A percentile compares a stretch with the other conserved stretches of the same genome.
phyloP scores from a whole-genome alignment of 2,113 vertebrate genomes.

The Ornithorhynchus anatinus region DNA sequence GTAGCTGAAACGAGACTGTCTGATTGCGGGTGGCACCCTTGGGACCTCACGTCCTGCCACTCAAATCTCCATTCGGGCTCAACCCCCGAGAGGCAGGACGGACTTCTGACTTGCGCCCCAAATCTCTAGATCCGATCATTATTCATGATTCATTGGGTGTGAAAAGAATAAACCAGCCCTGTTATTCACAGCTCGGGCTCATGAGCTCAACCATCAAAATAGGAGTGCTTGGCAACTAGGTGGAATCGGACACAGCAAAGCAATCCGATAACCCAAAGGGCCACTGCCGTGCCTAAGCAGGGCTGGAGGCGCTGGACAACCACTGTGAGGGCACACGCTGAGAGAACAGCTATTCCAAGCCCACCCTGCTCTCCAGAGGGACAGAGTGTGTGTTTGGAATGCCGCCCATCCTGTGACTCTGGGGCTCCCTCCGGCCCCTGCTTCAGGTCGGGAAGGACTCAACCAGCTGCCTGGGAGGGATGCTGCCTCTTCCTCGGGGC shows the following conservation, averaged over 20 bases:
- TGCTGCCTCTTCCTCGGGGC: too few species aligned
- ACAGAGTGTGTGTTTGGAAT: too few species aligned
- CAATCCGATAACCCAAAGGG: not conserved
- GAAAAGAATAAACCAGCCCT: not conserved
- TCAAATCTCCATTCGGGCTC: not conserved
- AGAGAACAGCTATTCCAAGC: not conserved
- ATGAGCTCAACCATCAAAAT: not conserved
- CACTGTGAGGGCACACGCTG: fast-evolving
- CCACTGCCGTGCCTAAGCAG: not conserved
- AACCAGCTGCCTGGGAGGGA: too few species aligned
- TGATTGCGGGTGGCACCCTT: too few species aligned
- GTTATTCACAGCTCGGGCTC: not conserved
- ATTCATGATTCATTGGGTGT: not conserved
- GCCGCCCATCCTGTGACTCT: too few species aligned
- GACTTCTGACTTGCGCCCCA: slow-evolving; percentile 10
- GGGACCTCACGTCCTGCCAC: fast-evolving
- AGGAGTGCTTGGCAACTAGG: not conserved
- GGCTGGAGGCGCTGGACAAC: not conserved
- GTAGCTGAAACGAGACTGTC: too few species aligned
- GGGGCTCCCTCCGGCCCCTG: too few species aligned
- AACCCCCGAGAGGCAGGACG: not conserved
- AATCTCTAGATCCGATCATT: not conserved
- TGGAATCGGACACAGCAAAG: not conserved
- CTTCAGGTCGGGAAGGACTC: too few species aligned
- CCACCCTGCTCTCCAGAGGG: not conserved